Conservation (phyloP, 2,888 invertebrate species). For the Leptinotarsa juncta region DNA sequence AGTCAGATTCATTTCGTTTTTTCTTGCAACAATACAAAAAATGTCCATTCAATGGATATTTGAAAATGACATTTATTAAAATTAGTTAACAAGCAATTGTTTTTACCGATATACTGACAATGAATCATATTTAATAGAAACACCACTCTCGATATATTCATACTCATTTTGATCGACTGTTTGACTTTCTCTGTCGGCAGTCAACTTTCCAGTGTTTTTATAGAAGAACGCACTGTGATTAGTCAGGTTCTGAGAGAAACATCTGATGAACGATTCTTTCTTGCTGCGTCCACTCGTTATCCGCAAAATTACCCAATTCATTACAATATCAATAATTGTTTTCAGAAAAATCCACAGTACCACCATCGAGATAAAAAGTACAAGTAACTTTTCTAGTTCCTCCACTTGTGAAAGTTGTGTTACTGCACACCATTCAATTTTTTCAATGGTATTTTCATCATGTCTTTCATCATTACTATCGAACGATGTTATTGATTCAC, state of each 20-base stretch:
- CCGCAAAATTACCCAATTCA: neutral
- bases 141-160: neutral
- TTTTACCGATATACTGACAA: neutral
- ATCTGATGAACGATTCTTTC: constrained; percentile 1
- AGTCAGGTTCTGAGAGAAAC: neutral
- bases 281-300: neutral
- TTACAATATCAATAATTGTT: neutral
- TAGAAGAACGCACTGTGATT: neutral
- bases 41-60: too few species aligned
- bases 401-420: neutral
- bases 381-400: neutral
- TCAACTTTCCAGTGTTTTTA: neutral
- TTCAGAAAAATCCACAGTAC: neutral
- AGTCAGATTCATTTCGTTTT: too few species aligned
- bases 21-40: too few species aligned
- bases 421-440: too few species aligned
- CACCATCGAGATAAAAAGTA: neutral
- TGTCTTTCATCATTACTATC: neutral
- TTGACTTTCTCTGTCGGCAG: neutral
- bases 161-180: neutral
- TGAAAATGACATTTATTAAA: too few species aligned
- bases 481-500: neutral
- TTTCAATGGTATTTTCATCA: neutral
- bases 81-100: too few species aligned
- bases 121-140: neutral